phyloP scores from a whole-genome alignment of 2,113 vertebrate genomes.

The Nothobranchius furzeri region DNA sequence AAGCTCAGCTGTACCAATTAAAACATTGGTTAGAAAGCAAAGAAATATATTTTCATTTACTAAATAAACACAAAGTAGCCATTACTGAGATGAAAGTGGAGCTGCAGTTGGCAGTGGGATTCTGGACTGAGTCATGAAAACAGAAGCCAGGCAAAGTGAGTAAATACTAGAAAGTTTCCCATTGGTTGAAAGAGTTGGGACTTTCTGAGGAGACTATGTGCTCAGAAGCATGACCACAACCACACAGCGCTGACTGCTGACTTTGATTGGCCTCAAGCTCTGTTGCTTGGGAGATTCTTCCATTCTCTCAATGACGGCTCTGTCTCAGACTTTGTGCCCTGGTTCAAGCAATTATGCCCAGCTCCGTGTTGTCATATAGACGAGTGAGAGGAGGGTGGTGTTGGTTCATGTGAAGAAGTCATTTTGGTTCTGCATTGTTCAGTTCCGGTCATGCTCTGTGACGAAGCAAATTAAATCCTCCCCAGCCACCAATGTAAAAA shows the following conservation, averaged over 20 bases:
- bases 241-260: constrained; percentile 39
- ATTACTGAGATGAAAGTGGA: constrained; percentile 57
- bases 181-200: constrained; percentile 46
- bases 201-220: constrained; percentile 51
- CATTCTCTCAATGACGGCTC: constrained; percentile 61
- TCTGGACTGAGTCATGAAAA: constrained; percentile 50
- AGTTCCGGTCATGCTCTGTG: constrained; percentile 84
- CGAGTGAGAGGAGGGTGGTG: constrained; percentile 42
- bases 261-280: constrained; percentile 66
- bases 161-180: constrained; percentile 45
- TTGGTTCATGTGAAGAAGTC: constrained; percentile 75
- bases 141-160: constrained; percentile 54
- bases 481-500: constrained; percentile 83
- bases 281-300: constrained; percentile 56
- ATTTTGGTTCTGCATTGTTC: constrained; percentile 80
- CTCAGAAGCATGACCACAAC: constrained; percentile 63
- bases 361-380: constrained; percentile 74
- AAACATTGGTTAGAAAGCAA: constrained; percentile 47
- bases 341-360: constrained; percentile 79
- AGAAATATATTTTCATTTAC: constrained; percentile 49
- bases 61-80: constrained; percentile 57
- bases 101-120: constrained; percentile 65
- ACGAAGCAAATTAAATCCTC: constrained; percentile 82
- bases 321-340: constrained; percentile 75
- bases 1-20: constrained; percentile 31